Evolutionary conservation across 2,888 invertebrate genomes (phyloP).

Genomic region (Cheiracanthium punctorium): DNA sequence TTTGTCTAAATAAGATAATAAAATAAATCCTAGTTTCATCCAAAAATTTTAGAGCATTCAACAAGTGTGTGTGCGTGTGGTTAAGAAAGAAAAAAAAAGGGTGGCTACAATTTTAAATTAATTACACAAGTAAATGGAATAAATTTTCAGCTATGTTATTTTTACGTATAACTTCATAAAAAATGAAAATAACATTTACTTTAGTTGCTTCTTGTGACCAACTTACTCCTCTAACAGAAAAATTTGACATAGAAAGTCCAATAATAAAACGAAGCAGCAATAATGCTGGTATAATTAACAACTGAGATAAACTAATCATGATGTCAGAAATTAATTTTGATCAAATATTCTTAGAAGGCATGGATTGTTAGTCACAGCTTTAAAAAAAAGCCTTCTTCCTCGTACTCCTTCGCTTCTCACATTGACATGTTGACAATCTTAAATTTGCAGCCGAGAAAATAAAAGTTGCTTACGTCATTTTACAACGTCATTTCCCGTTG

Average conservation of each 20-base stretch:
- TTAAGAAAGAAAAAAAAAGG: too few relatives aligned
- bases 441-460: neutral
- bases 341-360: neutral
- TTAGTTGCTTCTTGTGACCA: conserved; percentile 52
- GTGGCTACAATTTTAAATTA: too few relatives aligned
- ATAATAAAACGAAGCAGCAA: conserved; percentile 45
- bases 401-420: neutral
- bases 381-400: too few relatives aligned
- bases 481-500: neutral
- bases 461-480: neutral
- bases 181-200: conserved; percentile 21
- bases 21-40: too few relatives aligned
- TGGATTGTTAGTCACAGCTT: too few relatives aligned
- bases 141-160: too few relatives aligned
- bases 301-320: conserved; percentile 49
- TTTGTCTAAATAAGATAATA: too few relatives aligned
- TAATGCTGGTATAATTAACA: conserved; percentile 44
- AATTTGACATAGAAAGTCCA: conserved; percentile 33
- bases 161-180: too few relatives aligned
- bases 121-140: too few relatives aligned
- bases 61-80: conserved; percentile 1
- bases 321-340: neutral
- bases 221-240: conserved; percentile 51
- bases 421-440: neutral
- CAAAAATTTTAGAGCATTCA: neutral